Conservation (phyloP, 2,797 vertebrate species). For the Anableps anableps region DNA sequence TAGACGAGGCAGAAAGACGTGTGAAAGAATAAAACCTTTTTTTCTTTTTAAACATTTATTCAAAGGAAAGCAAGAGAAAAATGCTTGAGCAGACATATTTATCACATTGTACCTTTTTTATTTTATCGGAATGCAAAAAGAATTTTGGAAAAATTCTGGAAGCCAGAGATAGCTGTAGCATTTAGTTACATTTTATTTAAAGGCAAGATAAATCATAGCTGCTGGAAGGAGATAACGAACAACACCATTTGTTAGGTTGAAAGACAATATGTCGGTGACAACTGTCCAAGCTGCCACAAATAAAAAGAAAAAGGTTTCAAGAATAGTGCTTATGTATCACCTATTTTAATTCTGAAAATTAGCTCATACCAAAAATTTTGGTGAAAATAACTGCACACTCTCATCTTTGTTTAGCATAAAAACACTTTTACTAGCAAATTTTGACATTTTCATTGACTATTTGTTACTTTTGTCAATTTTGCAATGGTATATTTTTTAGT, state of each 20-base stretch:
- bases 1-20: conserved; percentile 16
- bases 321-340: no score
- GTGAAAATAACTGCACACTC: background rate
- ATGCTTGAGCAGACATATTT: no score
- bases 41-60: background rate
- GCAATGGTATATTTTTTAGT: background rate
- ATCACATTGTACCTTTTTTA: background rate
- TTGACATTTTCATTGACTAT: background rate
- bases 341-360: background rate
- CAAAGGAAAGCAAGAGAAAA: background rate
- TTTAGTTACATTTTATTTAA: conserved; percentile 28
- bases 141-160: background rate
- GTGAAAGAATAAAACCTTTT: conserved; percentile 12
- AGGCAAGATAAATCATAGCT: conserved; percentile 14
- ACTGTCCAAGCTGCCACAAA: background rate
- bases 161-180: background rate
- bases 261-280: background rate
- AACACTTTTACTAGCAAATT: background rate
- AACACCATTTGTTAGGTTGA: background rate
- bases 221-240: background rate
- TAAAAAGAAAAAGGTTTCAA: background rate
- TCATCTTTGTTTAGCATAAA: background rate
- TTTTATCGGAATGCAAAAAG: background rate
- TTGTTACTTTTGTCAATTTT: background rate
- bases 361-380: background rate